Percentiles rank a stretch among this genome's conserved stretches.
phyloP scores from a whole-genome alignment of 2,113 vertebrate genomes.

The Gila orcuttii region DNA sequence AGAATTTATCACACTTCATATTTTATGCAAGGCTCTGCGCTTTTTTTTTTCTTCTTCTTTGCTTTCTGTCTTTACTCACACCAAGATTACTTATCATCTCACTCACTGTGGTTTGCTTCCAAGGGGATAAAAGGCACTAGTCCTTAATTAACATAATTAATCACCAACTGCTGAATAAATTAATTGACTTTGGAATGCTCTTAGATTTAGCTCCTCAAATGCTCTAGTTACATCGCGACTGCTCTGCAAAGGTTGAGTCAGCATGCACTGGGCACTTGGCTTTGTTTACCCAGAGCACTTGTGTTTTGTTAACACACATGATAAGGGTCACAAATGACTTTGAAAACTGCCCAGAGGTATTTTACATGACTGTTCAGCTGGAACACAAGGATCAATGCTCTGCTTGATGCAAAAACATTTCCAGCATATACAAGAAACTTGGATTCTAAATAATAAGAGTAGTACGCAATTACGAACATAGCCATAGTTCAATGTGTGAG shows the following conservation, averaged over 20 bases:
- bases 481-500: no score
- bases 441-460: no score
- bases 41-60: neutral
- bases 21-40: neutral
- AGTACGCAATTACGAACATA: no score
- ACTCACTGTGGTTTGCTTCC: neutral
- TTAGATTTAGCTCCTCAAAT: neutral
- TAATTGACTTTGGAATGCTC: neutral
- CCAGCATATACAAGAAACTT: no score
- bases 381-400: neutral
- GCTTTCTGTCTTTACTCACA: neutral
- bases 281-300: constrained; percentile 3
- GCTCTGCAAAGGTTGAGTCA: constrained; percentile 5
- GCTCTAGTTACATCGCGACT: neutral
- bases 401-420: neutral
- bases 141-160: neutral
- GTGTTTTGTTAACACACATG: constrained; percentile 30
- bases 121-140: neutral
- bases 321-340: constrained; percentile 17
- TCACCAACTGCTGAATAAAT: neutral
- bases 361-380: neutral
- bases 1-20: neutral
- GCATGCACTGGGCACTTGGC: neutral
- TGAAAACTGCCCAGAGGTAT: neutral
- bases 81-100: neutral